phyloP scores from a whole-genome alignment of 2,888 invertebrate genomes.

The Prenolepis imparis region DNA sequence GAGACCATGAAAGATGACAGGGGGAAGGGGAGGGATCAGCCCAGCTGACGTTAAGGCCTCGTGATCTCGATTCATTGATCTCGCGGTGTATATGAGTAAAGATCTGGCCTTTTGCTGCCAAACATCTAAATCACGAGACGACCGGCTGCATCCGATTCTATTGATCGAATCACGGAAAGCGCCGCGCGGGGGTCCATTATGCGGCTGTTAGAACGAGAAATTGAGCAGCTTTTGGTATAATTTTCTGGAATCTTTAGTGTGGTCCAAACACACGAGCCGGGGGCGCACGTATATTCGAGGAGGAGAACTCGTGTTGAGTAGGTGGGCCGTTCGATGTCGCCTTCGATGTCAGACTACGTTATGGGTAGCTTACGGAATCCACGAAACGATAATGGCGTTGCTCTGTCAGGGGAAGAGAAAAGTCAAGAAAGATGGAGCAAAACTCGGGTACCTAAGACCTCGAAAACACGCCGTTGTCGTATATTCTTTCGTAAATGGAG shows the following conservation, averaged over 20 bases:
- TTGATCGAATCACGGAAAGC: constrained; percentile 39
- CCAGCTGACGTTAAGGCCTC: neutral
- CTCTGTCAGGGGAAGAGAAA: constrained; percentile 45
- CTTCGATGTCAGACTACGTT: neutral
- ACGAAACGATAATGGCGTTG: constrained; percentile 15
- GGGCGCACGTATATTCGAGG: constrained; percentile 37
- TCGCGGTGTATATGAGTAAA: constrained; percentile 5
- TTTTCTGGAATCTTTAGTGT: constrained; percentile 75
- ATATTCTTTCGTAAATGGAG: constrained; percentile 64
- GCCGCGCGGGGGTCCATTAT: constrained; percentile 74
- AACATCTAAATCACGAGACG: constrained; percentile 67
- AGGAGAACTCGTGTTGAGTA: constrained; percentile 47
- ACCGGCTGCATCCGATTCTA: constrained; percentile 39
- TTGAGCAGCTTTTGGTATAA: constrained; percentile 75
- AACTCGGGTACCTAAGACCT: constrained; percentile 32
- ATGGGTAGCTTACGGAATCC: neutral
- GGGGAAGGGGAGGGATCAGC: neutral
- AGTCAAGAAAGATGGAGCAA: constrained; percentile 33
- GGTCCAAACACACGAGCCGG: constrained; percentile 63
- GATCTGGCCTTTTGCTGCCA: constrained; percentile 22
- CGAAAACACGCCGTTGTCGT: constrained; percentile 61
- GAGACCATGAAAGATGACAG: neutral
- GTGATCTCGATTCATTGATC: constrained; percentile 32
- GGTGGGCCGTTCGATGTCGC: constrained; percentile 59
- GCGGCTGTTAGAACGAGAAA: constrained; percentile 81